Conservation (phyloP, 2,113 vertebrate genomes). For the Dicrurus megarhynchus region DNA sequence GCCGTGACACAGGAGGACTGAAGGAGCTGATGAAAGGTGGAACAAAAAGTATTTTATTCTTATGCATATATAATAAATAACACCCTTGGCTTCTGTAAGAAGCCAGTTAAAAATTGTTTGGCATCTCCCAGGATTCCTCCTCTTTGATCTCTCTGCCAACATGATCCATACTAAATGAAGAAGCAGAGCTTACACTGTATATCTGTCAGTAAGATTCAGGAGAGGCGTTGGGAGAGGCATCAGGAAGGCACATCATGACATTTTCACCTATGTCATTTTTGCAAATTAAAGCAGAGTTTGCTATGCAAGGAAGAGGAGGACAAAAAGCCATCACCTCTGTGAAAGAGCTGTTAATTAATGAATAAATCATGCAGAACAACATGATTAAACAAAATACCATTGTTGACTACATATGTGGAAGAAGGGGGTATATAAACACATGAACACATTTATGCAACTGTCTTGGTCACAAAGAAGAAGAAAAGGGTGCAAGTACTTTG, state of each 20-base stretch:
- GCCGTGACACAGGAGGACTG: neutral
- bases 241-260: constrained; percentile 10
- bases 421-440: neutral
- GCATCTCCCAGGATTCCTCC: constrained; percentile 27
- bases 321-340: neutral
- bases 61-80: neutral
- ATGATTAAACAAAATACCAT: neutral
- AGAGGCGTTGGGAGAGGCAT: neutral
- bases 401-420: neutral
- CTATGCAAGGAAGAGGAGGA: neutral
- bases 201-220: constrained; percentile 28
- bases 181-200: constrained; percentile 4
- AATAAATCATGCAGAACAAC: neutral
- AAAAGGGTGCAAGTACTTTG: neutral
- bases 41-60: neutral
- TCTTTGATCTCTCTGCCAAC: constrained; percentile 52
- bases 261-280: constrained; percentile 1
- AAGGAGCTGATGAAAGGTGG: neutral
- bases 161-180: constrained; percentile 42
- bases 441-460: neutral
- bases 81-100: constrained; percentile 10
- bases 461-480: neutral
- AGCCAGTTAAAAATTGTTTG: constrained; percentile 21
- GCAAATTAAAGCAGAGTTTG: neutral
- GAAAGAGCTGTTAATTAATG: neutral